A percentile compares a stretch with the other conserved stretches of the same genome.
Evolutionary conservation across 2,797 vertebrate species (phyloP).

Genomic region (Podargus strigoides): DNA sequence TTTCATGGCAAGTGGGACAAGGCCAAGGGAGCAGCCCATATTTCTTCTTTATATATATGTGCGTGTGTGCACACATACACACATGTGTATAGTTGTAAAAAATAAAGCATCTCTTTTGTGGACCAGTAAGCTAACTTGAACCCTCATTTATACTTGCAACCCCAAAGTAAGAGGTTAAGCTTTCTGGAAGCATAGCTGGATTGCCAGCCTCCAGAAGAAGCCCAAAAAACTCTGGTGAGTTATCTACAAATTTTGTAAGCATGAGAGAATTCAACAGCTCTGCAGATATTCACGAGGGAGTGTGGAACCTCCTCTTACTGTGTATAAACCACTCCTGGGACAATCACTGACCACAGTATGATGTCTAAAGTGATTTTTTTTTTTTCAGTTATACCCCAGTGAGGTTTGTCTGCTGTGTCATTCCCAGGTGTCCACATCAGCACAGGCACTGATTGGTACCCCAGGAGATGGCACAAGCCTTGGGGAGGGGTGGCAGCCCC

Average conservation of each 20-base stretch:
- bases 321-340: neutral
- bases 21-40: neutral
- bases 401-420: neutral
- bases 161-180: neutral
- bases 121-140: neutral
- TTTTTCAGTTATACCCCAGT: neutral
- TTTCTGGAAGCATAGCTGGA: neutral
- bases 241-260: neutral
- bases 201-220: neutral
- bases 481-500: neutral
- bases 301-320: neutral
- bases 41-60: neutral
- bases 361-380: neutral
- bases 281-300: fast-evolving
- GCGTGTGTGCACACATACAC: neutral
- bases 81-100: neutral
- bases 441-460: neutral
- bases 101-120: neutral
- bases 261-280: neutral
- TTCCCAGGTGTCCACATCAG: neutral
- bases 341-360: neutral
- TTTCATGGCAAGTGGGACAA: slow-evolving; percentile 27
- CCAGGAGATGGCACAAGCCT: neutral
- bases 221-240: neutral
- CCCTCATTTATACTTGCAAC: neutral